Conservation (phyloP, 1,140 invertebrate genomes). For the Drosophila willistoni region DNA sequence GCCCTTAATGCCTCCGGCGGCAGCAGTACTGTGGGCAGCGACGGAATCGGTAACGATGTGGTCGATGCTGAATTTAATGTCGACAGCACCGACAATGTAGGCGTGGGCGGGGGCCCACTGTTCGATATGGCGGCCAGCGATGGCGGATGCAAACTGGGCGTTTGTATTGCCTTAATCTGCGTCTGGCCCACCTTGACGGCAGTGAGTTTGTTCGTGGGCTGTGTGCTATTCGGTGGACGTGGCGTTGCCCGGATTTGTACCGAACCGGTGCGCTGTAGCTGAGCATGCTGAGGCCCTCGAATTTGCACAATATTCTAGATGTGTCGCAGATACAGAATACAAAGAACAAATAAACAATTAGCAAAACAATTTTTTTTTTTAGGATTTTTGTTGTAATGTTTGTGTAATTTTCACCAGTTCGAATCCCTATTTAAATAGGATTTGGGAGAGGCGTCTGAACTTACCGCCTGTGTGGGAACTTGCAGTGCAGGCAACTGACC, state of each 20-base stretch:
- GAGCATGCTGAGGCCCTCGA: conserved; percentile 72
- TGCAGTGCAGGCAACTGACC: conserved; percentile 68
- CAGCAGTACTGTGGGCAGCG: conserved; percentile 75
- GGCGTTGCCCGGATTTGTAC: conserved; percentile 76
- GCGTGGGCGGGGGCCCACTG: conserved; percentile 68
- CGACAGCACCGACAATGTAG: conserved; percentile 73
- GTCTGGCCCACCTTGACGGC: conserved; percentile 83
- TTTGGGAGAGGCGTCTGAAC: neutral
- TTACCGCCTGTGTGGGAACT: conserved; percentile 72
- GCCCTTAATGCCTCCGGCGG: conserved; percentile 68
- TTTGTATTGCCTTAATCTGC: conserved; percentile 78
- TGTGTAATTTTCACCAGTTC: too few species aligned
- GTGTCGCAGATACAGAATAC: neutral
- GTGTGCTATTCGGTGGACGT: conserved; percentile 53
- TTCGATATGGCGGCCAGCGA: conserved; percentile 78
- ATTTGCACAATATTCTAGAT: conserved; percentile 78
- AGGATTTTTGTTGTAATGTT: too few species aligned
- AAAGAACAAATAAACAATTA: too few species aligned
- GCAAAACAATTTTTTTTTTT: too few species aligned
- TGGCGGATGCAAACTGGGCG: conserved; percentile 73
- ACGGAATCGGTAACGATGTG: conserved; percentile 70
- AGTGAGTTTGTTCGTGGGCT: conserved; percentile 72
- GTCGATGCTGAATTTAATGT: conserved; percentile 68
- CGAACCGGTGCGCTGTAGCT: conserved; percentile 69
- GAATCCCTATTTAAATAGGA: neutral